A percentile compares a stretch with the other conserved stretches of the same genome.
phyloP scores from a whole-genome alignment of 2,113 vertebrate species.

The Polypterus bichir region DNA sequence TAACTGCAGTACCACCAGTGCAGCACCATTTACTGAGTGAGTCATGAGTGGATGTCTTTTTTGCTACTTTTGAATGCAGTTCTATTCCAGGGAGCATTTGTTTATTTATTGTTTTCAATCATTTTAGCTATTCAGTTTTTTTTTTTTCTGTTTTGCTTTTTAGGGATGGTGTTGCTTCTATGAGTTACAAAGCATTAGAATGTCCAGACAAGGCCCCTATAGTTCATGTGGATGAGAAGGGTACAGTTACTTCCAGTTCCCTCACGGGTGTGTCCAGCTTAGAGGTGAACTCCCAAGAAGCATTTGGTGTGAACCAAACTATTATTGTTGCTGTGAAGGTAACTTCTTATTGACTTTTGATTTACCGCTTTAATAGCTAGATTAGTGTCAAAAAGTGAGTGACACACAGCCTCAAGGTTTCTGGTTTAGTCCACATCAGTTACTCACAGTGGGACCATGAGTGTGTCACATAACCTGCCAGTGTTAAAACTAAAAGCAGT shows the following conservation, averaged over 20 bases:
- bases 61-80: not conserved
- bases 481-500: no score
- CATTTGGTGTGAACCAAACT: constrained; percentile 59
- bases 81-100: not conserved
- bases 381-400: no score
- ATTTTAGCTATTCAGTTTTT: no score
- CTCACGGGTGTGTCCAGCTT: constrained; percentile 62
- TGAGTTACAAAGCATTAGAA: constrained; percentile 68
- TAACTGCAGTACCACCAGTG: not conserved
- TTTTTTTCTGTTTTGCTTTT: not conserved
- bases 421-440: no score
- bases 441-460: no score
- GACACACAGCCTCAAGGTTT: no score
- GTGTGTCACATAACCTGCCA: no score
- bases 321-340: constrained; percentile 50
- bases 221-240: constrained; percentile 65
- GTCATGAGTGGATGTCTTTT: not conserved
- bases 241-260: constrained; percentile 63
- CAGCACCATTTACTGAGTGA: not conserved
- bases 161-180: constrained; percentile 61
- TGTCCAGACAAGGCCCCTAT: constrained; percentile 56
- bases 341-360: not conserved
- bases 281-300: constrained; percentile 71
- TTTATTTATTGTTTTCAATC: not conserved
- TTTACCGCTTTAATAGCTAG: no score